Conservation (phyloP, 2,888 invertebrate species). For the Monopis laevigella region DNA sequence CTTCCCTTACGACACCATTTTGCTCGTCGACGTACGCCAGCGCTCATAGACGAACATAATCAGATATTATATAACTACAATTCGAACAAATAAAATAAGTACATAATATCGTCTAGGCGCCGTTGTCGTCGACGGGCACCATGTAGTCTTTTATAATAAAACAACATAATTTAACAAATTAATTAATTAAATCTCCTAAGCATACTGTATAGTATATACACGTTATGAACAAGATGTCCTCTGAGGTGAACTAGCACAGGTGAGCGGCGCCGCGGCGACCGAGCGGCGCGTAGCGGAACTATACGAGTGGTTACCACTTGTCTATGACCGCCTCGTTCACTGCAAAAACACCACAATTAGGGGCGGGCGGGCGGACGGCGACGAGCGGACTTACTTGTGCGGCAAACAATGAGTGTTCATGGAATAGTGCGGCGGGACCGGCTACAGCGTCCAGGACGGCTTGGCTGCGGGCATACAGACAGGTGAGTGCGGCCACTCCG, state of each 20-base stretch:
- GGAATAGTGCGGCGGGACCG: conserved; percentile 55
- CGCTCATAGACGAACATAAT: conserved; percentile 60
- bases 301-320: conserved; percentile 71
- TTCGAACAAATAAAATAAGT: conserved; percentile 58
- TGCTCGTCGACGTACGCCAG: conserved; percentile 66
- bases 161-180: conserved; percentile 64
- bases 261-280: conserved; percentile 19
- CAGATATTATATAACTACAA: conserved; percentile 63
- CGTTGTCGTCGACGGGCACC: conserved; percentile 64
- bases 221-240: conserved; percentile 60
- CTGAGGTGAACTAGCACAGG: conserved; percentile 44
- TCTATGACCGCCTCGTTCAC: conserved; percentile 76
- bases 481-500: not conserved
- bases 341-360: conserved; percentile 72
- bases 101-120: conserved; percentile 65
- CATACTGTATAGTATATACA: conserved; percentile 64
- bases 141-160: conserved; percentile 63
- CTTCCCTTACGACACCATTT: conserved; percentile 65
- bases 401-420: conserved; percentile 64
- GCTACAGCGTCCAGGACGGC: conserved; percentile 59
- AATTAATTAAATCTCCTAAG: conserved; percentile 64
- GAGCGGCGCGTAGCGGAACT: conserved; percentile 20
- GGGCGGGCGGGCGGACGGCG: conserved; percentile 38
- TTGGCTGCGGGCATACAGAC: conserved; percentile 61
- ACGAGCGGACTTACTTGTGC: conserved; percentile 51